A percentile compares a stretch with the other conserved stretches of the same genome.
phyloP scores from a whole-genome alignment of 2,113 vertebrate genomes.

The Solea senegalensis region DNA sequence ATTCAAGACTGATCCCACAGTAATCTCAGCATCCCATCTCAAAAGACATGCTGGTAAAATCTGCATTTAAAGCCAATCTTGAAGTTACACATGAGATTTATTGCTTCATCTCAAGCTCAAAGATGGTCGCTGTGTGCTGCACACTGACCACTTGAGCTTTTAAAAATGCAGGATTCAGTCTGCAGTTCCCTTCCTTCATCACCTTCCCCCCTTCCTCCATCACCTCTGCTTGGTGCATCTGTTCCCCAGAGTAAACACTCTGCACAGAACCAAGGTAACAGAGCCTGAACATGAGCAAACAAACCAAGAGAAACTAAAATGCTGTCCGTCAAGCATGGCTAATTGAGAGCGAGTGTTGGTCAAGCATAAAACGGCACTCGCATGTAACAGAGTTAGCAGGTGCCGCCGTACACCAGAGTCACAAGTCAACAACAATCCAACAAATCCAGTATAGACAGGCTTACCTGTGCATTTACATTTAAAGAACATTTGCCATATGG shows the following conservation, averaged over 20 bases:
- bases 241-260: conserved; percentile 54
- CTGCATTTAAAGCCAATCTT: background rate
- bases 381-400: background rate
- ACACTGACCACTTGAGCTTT: conserved; percentile 15
- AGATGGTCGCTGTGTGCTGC: too few species aligned
- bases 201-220: background rate
- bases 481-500: too few species aligned
- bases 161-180: conserved; percentile 11
- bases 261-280: conserved; percentile 39
- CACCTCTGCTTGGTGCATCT: background rate
- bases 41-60: background rate
- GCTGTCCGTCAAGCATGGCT: conserved; percentile 31
- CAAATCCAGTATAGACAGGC: too few species aligned
- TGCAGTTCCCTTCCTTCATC: too few species aligned
- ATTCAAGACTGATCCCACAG: too few species aligned
- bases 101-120: background rate
- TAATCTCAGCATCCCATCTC: background rate
- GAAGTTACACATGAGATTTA: background rate
- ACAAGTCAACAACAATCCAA: too few species aligned
- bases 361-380: conserved; percentile 1
- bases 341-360: conserved; percentile 22
- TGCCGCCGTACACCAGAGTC: too few species aligned
- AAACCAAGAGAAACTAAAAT: conserved; percentile 26
- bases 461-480: too few species aligned
- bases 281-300: conserved; percentile 33